phyloP scores from a whole-genome alignment of 2,888 invertebrate species.

The Neuroscelio doddi region DNA sequence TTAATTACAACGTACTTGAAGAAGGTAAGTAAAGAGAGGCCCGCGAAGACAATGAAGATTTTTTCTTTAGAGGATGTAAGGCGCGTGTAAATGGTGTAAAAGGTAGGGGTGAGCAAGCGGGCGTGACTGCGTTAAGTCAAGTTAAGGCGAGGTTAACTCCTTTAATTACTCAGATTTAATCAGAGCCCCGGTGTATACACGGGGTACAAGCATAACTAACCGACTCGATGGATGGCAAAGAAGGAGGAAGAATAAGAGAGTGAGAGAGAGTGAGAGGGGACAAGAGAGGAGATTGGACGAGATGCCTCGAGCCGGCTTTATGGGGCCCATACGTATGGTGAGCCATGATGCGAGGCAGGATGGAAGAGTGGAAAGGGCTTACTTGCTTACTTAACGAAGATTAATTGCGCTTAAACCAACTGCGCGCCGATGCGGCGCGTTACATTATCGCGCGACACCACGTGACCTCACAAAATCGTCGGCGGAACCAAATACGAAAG shows the following conservation, averaged over 20 bases:
- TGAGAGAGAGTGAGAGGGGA: constrained; percentile 30
- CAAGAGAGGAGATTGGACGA: constrained; percentile 33
- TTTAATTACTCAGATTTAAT: constrained; percentile 72
- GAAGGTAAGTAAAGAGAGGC: too few relatives aligned
- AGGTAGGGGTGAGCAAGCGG: constrained; percentile 70
- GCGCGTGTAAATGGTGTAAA: constrained; percentile 65
- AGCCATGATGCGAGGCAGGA: too few relatives aligned
- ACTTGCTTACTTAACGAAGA: constrained; percentile 71
- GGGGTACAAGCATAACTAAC: constrained; percentile 60
- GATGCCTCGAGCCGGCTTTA: constrained; percentile 47
- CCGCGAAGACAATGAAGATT: constrained; percentile 43
- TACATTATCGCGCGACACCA: constrained; percentile 61
- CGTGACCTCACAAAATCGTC: constrained; percentile 61
- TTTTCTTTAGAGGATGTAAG: constrained; percentile 60
- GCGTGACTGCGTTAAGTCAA: constrained; percentile 72
- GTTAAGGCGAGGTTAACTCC: constrained; percentile 71
- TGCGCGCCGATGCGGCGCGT: constrained; percentile 56
- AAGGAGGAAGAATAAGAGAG: constrained; percentile 22
- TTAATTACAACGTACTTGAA: constrained; percentile 4
- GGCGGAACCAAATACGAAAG: constrained; percentile 53
- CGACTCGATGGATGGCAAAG: constrained; percentile 36
- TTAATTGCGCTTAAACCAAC: constrained; percentile 70
- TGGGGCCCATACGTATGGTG: constrained; percentile 42
- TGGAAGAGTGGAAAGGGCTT: constrained; percentile 34
- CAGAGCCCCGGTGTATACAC: constrained; percentile 59